Base-by-base conservation (phyloP, 1,140 invertebrate genomes). In the Drosophila saltans region DNA sequence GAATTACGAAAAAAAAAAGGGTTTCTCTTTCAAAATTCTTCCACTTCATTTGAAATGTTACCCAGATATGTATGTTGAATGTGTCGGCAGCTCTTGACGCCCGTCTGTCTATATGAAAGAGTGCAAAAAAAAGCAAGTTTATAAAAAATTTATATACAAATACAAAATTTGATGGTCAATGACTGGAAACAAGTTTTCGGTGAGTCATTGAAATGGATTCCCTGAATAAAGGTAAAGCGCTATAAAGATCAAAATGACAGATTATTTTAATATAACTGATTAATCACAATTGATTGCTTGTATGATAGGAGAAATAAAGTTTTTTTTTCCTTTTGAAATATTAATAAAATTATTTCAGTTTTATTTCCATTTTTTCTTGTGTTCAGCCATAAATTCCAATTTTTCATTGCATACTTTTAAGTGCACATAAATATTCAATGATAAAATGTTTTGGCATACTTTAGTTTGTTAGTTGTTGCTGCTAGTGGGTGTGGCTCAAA, bases 341-440 rank as follows among this genome's bases (percentile, higher is more conserved):
- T 72, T 72, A 41, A 72, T 41, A 52, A 69, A 48, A 21, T 3
- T 4, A 3, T 36, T 36, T 36, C 1, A 36, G 1, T 36, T 36
- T 36, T 36, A 7, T 36, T 36, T 6, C 1, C 3, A 36, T 6
- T 36, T 36, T 36, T 7, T 36, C 3, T 36, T 36, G 3, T 36
- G 6, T 6, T 36, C 33, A 4, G 30, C 61, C 24, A 66, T 80
- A 71, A 66, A 67, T 72, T 68, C 11, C 24, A 16, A 73, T 64
- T 65, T 79, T 83, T 63, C 64, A 80, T 59, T 24, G 81, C 69
- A 76, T 83, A 83, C 69, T 83, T 80, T 73, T 84, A 70, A 73
- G 69, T 66, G 81, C 66, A 39, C 66, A 76, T 83, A 83, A 72
- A 84, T 80, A 80, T 65, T 72, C 41, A 60, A 66, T 63, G 65